Evolutionary conservation across 1,140 invertebrate genomes (phyloP), one percentile per base, ranked within the genome.

Genomic region (Drosophila orosa): DNA sequence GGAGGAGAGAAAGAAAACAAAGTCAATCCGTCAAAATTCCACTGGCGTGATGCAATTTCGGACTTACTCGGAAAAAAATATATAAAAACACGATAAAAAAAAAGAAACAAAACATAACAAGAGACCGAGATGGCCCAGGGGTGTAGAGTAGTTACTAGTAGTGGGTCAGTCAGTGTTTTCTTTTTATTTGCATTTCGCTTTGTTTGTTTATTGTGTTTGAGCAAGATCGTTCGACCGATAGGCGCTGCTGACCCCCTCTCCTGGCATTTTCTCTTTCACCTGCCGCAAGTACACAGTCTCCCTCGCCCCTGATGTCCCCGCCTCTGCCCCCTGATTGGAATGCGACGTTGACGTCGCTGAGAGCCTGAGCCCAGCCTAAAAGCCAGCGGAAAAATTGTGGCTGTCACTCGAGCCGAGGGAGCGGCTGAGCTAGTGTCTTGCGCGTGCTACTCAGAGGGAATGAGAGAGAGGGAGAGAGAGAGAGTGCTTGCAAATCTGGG

Each of bases 321-420:
- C 29, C 69, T 39, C 33, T 63, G 37, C 10, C 12, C 7, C 7
- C 27, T 12, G 47, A 25, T 66, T 57, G 68, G 81, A 61, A 80
- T 82, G 71, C 76, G 80, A 57, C 69, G 78, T 60, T 25, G 19
- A 44, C 58, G 57, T 40, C 63, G 67, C 52, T 17, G 58, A 31
- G 22, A 22, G 24, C 29, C 61, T 57, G 66, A 82, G 86, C 83
- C 81, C 76, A 78, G 77, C 73, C 84, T 87, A 71, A 89, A 57
- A 59, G 50, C 31, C 54, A 75, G 72, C 44, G 61, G 25, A 76
- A 76, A 75, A 76, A 71, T 82, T 76, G 83, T 86, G 65, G 65
- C 80, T 89, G 83, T 87, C 77, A 83, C 69, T 87, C 74, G 78
- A 87, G 80, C 71, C 76, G 73, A 80, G 84, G 84, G 84, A 87